Evolutionary conservation across 2,797 vertebrate genomes (phyloP).

Genomic region (Leptoclinus maculatus): DNA sequence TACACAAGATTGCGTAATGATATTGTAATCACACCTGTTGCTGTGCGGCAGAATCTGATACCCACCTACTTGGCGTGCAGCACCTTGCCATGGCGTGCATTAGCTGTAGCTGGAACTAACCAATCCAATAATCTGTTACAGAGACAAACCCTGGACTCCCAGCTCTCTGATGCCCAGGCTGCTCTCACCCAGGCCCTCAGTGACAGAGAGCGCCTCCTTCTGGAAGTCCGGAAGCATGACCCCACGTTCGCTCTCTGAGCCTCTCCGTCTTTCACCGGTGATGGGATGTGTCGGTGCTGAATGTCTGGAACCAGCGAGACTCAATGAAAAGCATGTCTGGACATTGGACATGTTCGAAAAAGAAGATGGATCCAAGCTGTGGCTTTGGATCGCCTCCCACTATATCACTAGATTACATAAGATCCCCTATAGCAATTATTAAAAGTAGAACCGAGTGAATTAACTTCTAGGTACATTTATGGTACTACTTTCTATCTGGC

Average conservation of each 20-base stretch:
- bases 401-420: conserved; percentile 25
- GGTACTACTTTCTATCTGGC: conserved; percentile 47
- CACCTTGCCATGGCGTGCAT: neutral
- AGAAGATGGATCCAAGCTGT: conserved; percentile 19
- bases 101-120: conserved; percentile 30
- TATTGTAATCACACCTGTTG: conserved; percentile 47
- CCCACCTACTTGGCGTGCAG: neutral
- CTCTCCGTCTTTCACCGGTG: conserved; percentile 22
- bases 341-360: conserved; percentile 21
- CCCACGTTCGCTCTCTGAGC: conserved; percentile 90
- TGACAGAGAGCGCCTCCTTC: conserved; percentile 90
- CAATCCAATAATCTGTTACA: conserved; percentile 55
- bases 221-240: conserved; percentile 93
- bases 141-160: conserved; percentile 78
- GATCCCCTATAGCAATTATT: conserved; percentile 14
- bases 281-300: conserved; percentile 24
- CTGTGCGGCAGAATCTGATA: conserved; percentile 37
- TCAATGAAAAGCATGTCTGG: conserved; percentile 21
- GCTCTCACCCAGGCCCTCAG: conserved; percentile 87
- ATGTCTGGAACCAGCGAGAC: conserved; percentile 30
- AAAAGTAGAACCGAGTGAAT: conserved; percentile 12
- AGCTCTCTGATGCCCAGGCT: conserved; percentile 84
- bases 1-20: neutral
- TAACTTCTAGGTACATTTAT: conserved; percentile 37
- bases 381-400: conserved; percentile 46